These are phyloP conservation scores for Cydia splendana DNA, from an alignment of 1,140 invertebrate genomes.

Conservation along the genomic window DNA sequence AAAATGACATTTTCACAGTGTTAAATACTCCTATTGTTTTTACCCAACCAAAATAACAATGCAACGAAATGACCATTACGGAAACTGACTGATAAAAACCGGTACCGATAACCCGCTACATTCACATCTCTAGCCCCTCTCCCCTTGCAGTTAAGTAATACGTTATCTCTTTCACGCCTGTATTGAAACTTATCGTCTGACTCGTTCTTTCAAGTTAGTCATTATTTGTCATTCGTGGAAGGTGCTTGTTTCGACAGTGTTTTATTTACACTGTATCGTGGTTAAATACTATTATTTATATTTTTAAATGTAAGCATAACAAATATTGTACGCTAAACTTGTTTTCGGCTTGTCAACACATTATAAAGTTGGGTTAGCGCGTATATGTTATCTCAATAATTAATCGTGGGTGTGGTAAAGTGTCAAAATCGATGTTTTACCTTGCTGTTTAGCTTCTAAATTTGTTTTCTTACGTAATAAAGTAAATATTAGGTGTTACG, in stretches of 20 bases:
- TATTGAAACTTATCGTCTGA: slow-evolving; percentile 34
- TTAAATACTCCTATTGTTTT: slow-evolving; percentile 12
- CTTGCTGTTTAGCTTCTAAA: slow-evolving; percentile 38
- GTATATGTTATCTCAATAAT: slow-evolving; percentile 21
- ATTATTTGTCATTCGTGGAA: slow-evolving; percentile 57
- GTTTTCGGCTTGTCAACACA: background rate
- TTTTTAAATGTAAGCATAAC: slow-evolving; percentile 26
- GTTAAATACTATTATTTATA: slow-evolving; percentile 23
- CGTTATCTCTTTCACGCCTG: slow-evolving; percentile 47
- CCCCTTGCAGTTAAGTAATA: slow-evolving; percentile 37
- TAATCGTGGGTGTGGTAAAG: slow-evolving; percentile 63
- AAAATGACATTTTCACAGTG: background rate
- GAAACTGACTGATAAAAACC: slow-evolving; percentile 50
- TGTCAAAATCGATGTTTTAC: slow-evolving; percentile 56
- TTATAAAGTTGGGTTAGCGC: background rate
- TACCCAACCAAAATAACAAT: slow-evolving; percentile 16
- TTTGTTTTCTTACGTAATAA: slow-evolving; percentile 42
- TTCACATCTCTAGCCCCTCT: slow-evolving; percentile 45
- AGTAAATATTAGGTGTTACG: slow-evolving; percentile 39
- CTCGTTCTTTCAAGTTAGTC: slow-evolving; percentile 53
- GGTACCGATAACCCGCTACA: slow-evolving; percentile 43
- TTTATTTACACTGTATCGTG: slow-evolving; percentile 1
- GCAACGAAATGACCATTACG: slow-evolving; percentile 8
- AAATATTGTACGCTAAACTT: background rate
- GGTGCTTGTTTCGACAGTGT: slow-evolving; percentile 45